These are phyloP conservation scores for Platichthys stellatus DNA, from an alignment of 2,113 vertebrate genomes.

Conservation along the genomic window DNA sequence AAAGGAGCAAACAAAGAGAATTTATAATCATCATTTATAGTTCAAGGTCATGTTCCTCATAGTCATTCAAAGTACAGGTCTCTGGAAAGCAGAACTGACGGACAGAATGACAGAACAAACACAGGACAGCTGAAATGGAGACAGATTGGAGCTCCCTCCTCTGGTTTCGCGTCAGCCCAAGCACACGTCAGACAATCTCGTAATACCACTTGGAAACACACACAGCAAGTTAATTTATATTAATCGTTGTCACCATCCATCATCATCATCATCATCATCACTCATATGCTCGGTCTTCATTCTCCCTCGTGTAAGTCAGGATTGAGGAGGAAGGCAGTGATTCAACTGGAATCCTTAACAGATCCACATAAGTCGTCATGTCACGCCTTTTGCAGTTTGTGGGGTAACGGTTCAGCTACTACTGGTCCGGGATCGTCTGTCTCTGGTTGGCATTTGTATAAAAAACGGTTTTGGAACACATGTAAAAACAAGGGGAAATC, in stretches of 20 bases:
- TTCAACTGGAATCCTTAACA: slow-evolving; percentile 63
- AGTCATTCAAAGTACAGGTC: slow-evolving; percentile 78
- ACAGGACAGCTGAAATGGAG: slow-evolving; percentile 78
- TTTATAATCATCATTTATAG: slow-evolving; percentile 80
- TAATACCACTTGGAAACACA: slow-evolving; percentile 68
- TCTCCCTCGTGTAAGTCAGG: slow-evolving; percentile 61
- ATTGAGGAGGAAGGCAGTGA: slow-evolving; percentile 75
- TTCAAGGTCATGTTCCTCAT: slow-evolving; percentile 78
- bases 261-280: slow-evolving; percentile 33
- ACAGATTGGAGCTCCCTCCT: slow-evolving; percentile 59
- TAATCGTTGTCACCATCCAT: slow-evolving; percentile 37
- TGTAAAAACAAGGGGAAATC: slow-evolving; percentile 81
- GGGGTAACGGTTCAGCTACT: slow-evolving; percentile 62
- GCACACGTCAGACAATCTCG: slow-evolving; percentile 54
- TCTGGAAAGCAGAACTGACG: slow-evolving; percentile 78
- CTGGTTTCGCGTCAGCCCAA: slow-evolving; percentile 59
- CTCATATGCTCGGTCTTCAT: slow-evolving; percentile 42
- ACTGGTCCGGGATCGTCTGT: slow-evolving; percentile 66
- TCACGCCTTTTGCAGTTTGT: slow-evolving; percentile 55
- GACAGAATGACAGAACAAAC: slow-evolving; percentile 78
- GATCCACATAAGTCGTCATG: slow-evolving; percentile 42
- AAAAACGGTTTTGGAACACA: slow-evolving; percentile 85
- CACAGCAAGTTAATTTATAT: slow-evolving; percentile 59
- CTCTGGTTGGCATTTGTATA: slow-evolving; percentile 77
- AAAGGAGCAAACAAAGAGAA: slow-evolving; percentile 68